phyloP scores from a whole-genome alignment of 2,113 vertebrate genomes.

The Poeciliopsis occidentalis region DNA sequence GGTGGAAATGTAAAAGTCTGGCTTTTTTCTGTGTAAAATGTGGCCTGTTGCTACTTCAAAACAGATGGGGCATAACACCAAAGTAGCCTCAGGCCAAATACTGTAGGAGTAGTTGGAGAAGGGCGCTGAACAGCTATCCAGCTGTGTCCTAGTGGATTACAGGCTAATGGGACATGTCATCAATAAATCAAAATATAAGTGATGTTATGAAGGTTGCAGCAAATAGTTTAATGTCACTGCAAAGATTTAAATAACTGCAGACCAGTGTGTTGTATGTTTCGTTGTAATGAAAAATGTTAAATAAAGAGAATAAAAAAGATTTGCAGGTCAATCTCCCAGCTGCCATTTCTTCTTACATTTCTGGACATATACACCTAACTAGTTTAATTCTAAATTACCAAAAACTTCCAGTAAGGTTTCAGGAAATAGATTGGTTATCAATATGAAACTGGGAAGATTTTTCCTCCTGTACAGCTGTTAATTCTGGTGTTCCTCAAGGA shows the following conservation, averaged over 20 bases:
- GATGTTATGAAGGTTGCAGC: slow-evolving; percentile 47
- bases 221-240: slow-evolving; percentile 24
- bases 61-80: slow-evolving; percentile 69
- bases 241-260: slow-evolving; percentile 1
- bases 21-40: slow-evolving; percentile 63
- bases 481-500: neutral
- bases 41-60: slow-evolving; percentile 61
- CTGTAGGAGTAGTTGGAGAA: slow-evolving; percentile 51
- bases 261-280: no score
- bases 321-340: neutral
- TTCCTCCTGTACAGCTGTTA: neutral
- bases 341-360: neutral
- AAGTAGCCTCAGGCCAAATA: slow-evolving; percentile 53
- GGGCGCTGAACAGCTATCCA: slow-evolving; percentile 45
- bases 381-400: neutral
- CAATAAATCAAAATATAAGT: slow-evolving; percentile 60
- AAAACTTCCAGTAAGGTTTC: neutral
- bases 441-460: no score
- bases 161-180: slow-evolving; percentile 60
- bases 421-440: neutral
- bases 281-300: no score
- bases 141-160: slow-evolving; percentile 61
- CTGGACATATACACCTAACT: neutral
- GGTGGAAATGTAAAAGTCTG: slow-evolving; percentile 44
- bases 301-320: no score